Evolutionary conservation across 2,888 invertebrate genomes (phyloP), one percentile per base, ranked within the genome.

Genomic region (Diaprepes abbreviatus): DNA sequence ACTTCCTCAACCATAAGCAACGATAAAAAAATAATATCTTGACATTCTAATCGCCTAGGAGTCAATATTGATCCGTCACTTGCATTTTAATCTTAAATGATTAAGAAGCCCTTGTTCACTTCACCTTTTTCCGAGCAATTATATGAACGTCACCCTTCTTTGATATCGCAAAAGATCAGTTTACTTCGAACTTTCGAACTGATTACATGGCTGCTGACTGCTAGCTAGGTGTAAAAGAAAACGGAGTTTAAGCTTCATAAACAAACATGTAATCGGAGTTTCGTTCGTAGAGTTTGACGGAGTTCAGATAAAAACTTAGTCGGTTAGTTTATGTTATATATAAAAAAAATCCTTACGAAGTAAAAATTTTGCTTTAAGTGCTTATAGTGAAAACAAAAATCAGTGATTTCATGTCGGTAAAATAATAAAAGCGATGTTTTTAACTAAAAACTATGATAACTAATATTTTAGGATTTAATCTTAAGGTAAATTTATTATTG

Each of bases 401-500:
- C n/a, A n/a, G n/a, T n/a, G n/a, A n/a, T n/a, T n/a, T n/a, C n/a
- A n/a, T n/a, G n/a, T n/a, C n/a, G n/a, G n/a, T n/a, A n/a, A n/a
- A n/a, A n/a, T n/a, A n/a, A n/a, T n/a, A n/a, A n/a, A n/a, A n/a
- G n/a, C n/a, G n/a, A n/a, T n/a, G n/a, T n/a, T 24, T 24, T 24
- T 4, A 24, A 24, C 24, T 48, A n/a, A 16, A 48, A 19, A 14
- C 2, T 45, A 72, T 74, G 74, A 64, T 65, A 24, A 63, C 59
- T 16, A 72, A 74, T 65, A 72, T 74, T 17, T 63, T 74, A 14
- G 74, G 74, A 71, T 72, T 72, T 62, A 59, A 67, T 7, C 38
- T 74, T 6, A 74, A 72, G 74, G 74, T 74, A 73, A 31, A 54
- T 3, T 52, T 24, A n/a, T n/a, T n/a, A n/a, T n/a, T n/a, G n/a